Conservation (phyloP, 2,113 vertebrate genomes). For the Rana temporaria region DNA sequence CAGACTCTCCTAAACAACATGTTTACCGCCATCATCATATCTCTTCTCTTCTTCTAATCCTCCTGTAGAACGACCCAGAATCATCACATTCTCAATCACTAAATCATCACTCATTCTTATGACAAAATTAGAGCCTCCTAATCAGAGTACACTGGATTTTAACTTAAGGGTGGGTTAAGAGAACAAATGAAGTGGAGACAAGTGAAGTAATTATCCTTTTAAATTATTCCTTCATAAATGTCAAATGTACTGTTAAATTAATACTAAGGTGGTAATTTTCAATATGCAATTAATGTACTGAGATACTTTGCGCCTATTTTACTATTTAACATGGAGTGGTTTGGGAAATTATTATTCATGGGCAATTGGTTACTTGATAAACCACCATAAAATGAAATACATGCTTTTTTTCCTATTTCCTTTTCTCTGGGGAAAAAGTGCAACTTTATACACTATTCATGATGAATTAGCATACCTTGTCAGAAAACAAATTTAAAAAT, state of each 20-base stretch:
- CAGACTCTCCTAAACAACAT: slow-evolving; percentile 31
- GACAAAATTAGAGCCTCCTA: slow-evolving; percentile 15
- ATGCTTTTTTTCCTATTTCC: background rate
- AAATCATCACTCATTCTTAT: slow-evolving; percentile 10
- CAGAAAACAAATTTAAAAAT: background rate
- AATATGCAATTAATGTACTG: slow-evolving; percentile 38
- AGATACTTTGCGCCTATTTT: slow-evolving; percentile 33
- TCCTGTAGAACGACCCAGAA: background rate
- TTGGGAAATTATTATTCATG: slow-evolving; percentile 35
- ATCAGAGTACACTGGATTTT: background rate
- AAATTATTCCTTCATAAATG: slow-evolving; percentile 43
- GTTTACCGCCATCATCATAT: slow-evolving; percentile 24
- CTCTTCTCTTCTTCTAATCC: slow-evolving; percentile 6
- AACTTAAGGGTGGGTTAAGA: slow-evolving; percentile 17
- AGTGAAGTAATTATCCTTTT: slow-evolving; percentile 44
- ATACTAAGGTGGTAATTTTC: slow-evolving; percentile 28
- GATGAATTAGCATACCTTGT: background rate
- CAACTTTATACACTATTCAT: background rate
- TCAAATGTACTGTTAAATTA: slow-evolving; percentile 50
- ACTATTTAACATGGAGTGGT: slow-evolving; percentile 30
- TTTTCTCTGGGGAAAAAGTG: background rate
- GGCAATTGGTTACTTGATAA: slow-evolving; percentile 29
- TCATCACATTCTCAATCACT: background rate
- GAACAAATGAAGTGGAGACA: slow-evolving; percentile 32
- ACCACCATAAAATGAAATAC: slow-evolving; percentile 20